These are phyloP conservation scores for Parthenolecanium corni DNA, from an alignment of 2,888 invertebrate genomes.

Conservation along the genomic window DNA sequence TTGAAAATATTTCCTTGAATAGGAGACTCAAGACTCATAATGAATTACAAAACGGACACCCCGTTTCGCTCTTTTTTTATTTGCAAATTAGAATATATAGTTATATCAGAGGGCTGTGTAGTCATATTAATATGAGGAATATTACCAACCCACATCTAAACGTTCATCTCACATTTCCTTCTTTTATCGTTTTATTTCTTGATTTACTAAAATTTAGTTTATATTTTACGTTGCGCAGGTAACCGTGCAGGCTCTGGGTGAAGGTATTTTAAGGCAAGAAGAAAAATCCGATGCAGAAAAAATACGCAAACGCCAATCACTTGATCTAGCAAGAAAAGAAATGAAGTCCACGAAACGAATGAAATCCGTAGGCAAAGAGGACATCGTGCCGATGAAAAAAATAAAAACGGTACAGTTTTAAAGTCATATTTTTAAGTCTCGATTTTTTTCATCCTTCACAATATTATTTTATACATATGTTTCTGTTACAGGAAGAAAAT, in stretches of 20 bases:
- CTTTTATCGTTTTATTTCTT: too few relatives aligned
- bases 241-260: conserved; percentile 4
- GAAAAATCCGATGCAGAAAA: conserved; percentile 6
- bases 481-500: conserved; percentile 13
- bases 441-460: not conserved
- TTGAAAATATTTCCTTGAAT: too few relatives aligned
- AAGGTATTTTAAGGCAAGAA: not conserved
- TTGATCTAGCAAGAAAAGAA: conserved; percentile 2
- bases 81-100: too few relatives aligned
- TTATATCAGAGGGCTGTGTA: too few relatives aligned
- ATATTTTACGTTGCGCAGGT: not conserved
- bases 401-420: conserved; percentile 14
- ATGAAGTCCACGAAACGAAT: conserved; percentile 1
- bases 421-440: not conserved
- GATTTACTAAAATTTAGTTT: too few relatives aligned
- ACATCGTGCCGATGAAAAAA: conserved; percentile 7
- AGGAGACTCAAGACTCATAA: too few relatives aligned
- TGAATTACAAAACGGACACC: too few relatives aligned
- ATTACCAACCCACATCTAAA: too few relatives aligned
- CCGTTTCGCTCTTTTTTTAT: too few relatives aligned
- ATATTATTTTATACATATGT: not conserved
- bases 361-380: conserved; percentile 7
- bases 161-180: too few relatives aligned
- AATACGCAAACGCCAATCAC: conserved; percentile 16
- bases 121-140: too few relatives aligned